Percentiles rank a stretch among this genome's conserved stretches.
These are phyloP conservation scores for Palythoa heliodiscus DNA, from an alignment of 92 coral and sea anemone species.

Conservation along the genomic window DNA sequence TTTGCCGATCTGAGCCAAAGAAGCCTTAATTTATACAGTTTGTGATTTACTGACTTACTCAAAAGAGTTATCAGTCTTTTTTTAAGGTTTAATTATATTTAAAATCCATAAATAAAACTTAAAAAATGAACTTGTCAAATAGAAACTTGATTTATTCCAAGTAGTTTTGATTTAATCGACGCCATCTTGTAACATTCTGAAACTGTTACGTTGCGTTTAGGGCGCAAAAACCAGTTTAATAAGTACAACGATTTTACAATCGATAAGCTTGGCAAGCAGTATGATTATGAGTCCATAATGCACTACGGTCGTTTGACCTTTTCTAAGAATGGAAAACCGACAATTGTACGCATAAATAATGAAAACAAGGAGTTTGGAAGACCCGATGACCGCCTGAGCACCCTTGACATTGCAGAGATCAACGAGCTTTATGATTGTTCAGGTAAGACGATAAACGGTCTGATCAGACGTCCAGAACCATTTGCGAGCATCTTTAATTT, in stretches of 20 bases:
- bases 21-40: no score
- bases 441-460: not conserved
- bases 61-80: no score
- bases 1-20: no score
- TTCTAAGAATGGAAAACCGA: conserved; percentile 41
- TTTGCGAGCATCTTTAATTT: no score
- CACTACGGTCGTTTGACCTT: conserved; percentile 52
- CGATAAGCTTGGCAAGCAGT: conserved; percentile 50
- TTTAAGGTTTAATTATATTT: no score
- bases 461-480: not conserved
- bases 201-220: not conserved
- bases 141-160: not conserved
- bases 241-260: conserved; percentile 31
- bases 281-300: conserved; percentile 52
- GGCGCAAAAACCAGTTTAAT: conserved; percentile 31
- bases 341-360: conserved; percentile 38
- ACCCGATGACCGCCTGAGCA: conserved; percentile 22
- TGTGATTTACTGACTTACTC: no score
- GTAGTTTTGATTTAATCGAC: not conserved
- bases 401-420: conserved; percentile 46
- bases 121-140: no score
- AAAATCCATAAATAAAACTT: no score
- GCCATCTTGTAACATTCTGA: not conserved
- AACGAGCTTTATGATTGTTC: conserved; percentile 51
- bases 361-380: conserved; percentile 35